Base-by-base conservation (phyloP, 64 coral and sea anemone genomes). In the Montipora foliosa region DNA sequence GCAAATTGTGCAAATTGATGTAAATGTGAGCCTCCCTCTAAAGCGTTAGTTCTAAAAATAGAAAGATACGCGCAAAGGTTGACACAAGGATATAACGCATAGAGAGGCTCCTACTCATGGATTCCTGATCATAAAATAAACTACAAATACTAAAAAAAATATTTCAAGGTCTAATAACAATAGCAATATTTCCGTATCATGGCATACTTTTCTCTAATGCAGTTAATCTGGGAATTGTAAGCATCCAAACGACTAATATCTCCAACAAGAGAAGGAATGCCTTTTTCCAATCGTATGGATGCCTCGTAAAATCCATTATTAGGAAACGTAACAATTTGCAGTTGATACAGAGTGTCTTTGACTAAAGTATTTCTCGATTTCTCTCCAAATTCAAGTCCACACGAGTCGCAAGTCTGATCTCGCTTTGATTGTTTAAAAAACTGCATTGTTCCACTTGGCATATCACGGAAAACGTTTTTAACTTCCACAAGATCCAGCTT, bases 251-350 rank as follows among this genome's bases (percentile, higher is more conserved):
- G 58, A 68, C 91, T 91, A 5, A 96, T 91, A 4, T 74, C 75
- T 6, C 71, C 72, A 15, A 47, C 69, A 66, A 96, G 19, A 29
- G 49, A 77, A 22, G 82, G 82, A 5, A n/a, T 22, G 57, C 81
- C 88, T 24, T 90, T 75, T 7, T 49, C 72, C 25, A 91, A 20
- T 69, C 55, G 71, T 3, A 94, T 37, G 17, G 84, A 91, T 21
- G 76, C 92, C 53, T 96, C 91, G 17, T 90, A 96, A 80, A 96
- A 86, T 16, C 87, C 95, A 8, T 93, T 49, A 25, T 90, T 96
- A 0, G 91, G 92, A n/a, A 82, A 90, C 48, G 95, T 94, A 5
- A 96, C 58, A 5, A 94, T 64, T 81, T 96, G 95, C 21, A 94
- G 46, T 44, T 96, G 95, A 82, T 96, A 94, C 8, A 93, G 55